Conservation (phyloP, 1,140 invertebrate species). For the Plectrocnemia conspersa region DNA sequence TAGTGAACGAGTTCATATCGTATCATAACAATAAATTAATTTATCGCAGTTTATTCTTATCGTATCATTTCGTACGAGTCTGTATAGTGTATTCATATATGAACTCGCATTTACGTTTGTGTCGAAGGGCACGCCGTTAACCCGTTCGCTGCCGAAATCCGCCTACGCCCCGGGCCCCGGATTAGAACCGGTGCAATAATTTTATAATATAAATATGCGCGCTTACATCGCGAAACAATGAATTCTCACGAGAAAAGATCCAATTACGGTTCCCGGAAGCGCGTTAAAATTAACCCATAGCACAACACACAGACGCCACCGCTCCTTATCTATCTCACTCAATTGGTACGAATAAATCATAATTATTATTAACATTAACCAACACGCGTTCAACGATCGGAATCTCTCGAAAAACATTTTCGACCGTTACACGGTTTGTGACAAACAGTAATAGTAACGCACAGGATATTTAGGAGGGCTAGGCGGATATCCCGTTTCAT, state of each 20-base stretch:
- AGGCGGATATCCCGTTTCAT: slow-evolving; percentile 1
- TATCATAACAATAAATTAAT: no score
- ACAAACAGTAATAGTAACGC: neutral
- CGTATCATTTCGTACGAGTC: no score
- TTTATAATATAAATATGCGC: slow-evolving; percentile 12
- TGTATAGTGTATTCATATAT: neutral
- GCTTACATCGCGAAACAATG: slow-evolving; percentile 14
- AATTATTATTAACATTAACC: neutral
- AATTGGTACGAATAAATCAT: slow-evolving; percentile 2
- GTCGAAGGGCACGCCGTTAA: neutral
- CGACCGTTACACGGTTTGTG: neutral
- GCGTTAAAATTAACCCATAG: slow-evolving; percentile 20
- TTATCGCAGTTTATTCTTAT: no score
- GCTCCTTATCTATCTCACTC: slow-evolving; percentile 1
- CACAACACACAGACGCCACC: slow-evolving; percentile 3
- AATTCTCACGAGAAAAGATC: slow-evolving; percentile 29
- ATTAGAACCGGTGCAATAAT: neutral
- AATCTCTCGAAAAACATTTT: no score
- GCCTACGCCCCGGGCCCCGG: neutral
- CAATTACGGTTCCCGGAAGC: slow-evolving; percentile 25
- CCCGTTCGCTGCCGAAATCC: neutral
- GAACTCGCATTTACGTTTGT: no score
- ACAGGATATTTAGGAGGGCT: neutral
- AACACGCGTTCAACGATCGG: no score
- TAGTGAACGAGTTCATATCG: no score